Evolutionary conservation across 2,113 vertebrate genomes (phyloP), one percentile per base, ranked within the genome.

Genomic region (Vireo altiloquus): DNA sequence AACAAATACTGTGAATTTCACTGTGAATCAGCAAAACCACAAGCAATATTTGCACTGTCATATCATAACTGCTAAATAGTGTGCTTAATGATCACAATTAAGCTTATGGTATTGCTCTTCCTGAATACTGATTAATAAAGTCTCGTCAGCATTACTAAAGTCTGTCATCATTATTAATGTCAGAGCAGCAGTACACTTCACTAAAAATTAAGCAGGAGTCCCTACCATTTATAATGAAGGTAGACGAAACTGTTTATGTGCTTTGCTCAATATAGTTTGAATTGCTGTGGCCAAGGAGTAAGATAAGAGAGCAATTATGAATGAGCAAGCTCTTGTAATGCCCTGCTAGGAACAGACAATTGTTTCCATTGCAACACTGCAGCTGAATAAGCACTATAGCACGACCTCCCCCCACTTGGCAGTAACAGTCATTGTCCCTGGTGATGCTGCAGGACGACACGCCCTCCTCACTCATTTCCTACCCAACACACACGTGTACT

Each of bases 221-320:
- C 72, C 90, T 90, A 39, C 68, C 39, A 82, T 76, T 42, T 71
- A 33, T 42, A 75, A 93, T 76, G 76, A 87, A 78, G 82, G 69
- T 4, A 90, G 61, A 92, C 3, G 69, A 96, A 96, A 96, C 93
- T 95, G 82, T 88, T 95, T 71, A 92, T 87, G 61, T 79, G 90
- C 93, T 92, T 96, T 97, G 82, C 94, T 89, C 90, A 92, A 87
- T 81, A 28, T 40, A 78, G 92, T 71, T 90, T 82, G 82, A 82
- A 93, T 94, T 60, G 82, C 85, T 83, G 88, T 78, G 90, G 64
- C 92, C 69, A 81, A 63, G 31, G 53, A 78, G 49, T 63, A 68
- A 96, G 95, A 94, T 94, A 95, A 95, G 88, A 86, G 47, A 79
- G 82, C 88, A 92, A 97, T 96, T 95, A 96, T 6, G 49, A 91